These are phyloP conservation scores for Equus przewalskii DNA, from an alignment of 2,113 vertebrate genomes.

Conservation along the genomic window DNA sequence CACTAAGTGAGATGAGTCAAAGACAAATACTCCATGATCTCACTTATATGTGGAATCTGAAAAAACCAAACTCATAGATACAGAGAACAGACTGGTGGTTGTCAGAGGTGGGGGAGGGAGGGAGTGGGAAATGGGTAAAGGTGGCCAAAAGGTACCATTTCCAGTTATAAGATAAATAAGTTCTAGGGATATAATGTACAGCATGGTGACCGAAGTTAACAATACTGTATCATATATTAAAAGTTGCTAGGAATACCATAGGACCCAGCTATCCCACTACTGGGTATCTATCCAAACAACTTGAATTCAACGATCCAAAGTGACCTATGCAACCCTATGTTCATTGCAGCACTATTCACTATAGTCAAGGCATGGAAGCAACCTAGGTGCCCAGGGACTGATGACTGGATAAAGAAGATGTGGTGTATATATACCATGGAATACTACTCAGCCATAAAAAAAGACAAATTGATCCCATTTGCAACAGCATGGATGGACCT, in stretches of 20 bases:
- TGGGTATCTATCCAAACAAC: no score
- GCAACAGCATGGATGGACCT: no score
- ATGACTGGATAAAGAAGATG: no score
- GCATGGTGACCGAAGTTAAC: not conserved
- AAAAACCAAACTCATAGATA: not conserved
- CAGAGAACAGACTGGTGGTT: not conserved
- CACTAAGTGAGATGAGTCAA: not conserved
- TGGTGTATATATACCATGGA: no score
- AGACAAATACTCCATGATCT: not conserved
- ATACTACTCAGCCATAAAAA: no score
- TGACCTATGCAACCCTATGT: no score
- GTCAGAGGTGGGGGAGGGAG: not conserved
- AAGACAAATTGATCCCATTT: no score
- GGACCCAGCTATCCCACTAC: no score
- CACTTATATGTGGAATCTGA: not conserved
- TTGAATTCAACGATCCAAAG: no score
- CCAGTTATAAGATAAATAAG: not conserved
- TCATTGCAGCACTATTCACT: no score
- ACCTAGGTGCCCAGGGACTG: no score
- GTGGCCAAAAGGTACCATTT: not conserved
- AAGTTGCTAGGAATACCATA: not conserved
- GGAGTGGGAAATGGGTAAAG: not conserved
- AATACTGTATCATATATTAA: not conserved
- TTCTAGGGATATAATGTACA: not conserved
- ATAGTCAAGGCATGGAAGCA: no score